Percentiles rank a stretch among this genome's conserved stretches.
Evolutionary conservation across 2,113 vertebrate species (phyloP).

Genomic region (Odocoileus hemionus): DNA sequence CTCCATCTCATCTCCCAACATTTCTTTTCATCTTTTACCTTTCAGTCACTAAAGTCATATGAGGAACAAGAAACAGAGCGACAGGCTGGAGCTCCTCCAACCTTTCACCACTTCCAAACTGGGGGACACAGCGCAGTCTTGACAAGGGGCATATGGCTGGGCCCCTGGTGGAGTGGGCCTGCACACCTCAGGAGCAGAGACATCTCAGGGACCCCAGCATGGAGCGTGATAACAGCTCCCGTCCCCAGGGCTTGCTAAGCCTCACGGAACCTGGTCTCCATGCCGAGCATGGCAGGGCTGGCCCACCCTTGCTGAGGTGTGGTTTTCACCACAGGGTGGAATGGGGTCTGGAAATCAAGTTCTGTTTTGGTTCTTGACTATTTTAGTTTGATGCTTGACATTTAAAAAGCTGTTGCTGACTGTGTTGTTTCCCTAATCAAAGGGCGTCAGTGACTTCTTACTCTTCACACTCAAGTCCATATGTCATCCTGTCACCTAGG

Average conservation of each 20-base stretch:
- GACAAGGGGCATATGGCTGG: rapidly evolving
- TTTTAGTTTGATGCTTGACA: not conserved
- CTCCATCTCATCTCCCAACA: not conserved
- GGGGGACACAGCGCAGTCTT: rapidly evolving
- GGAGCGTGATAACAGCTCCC: not conserved
- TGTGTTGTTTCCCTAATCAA: not conserved
- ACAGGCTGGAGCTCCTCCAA: not conserved
- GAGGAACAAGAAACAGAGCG: not conserved
- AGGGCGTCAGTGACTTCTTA: not conserved
- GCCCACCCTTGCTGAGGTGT: not conserved
- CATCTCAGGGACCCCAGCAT: not conserved
- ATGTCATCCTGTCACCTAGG: not conserved
- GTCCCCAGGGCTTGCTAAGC: not conserved
- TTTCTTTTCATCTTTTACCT: not conserved
- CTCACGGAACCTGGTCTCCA: not conserved
- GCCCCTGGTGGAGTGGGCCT: not conserved
- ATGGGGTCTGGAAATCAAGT: not conserved
- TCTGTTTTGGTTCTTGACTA: not conserved
- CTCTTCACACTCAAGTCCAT: not conserved
- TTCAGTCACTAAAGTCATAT: not conserved
- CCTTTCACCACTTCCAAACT: not conserved
- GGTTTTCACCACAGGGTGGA: not conserved
- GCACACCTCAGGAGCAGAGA: not conserved
- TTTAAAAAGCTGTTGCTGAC: not conserved
- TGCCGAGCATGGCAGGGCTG: not conserved